phyloP scores from a whole-genome alignment of 2,797 vertebrate genomes.

The Discoglossus pictus region DNA sequence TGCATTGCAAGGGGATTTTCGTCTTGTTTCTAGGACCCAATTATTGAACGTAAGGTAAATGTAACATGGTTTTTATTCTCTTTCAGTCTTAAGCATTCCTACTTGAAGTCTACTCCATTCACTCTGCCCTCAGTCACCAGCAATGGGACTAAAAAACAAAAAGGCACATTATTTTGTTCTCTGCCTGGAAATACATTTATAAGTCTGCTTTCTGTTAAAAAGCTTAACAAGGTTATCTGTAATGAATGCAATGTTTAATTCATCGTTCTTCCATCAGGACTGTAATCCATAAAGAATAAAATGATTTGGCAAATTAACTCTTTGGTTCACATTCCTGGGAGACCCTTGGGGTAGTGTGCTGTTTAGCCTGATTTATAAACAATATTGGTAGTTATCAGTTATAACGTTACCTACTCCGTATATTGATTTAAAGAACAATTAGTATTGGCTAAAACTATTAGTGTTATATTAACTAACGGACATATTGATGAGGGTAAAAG shows the following conservation, averaged over 20 bases:
- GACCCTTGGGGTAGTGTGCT: no score
- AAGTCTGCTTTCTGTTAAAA: constrained; percentile 8
- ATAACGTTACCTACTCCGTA: no score
- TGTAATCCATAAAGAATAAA: background rate
- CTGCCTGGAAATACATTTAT: background rate
- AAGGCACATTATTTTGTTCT: background rate
- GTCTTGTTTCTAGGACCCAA: constrained; percentile 68
- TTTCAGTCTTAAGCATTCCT: constrained; percentile 55
- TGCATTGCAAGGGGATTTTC: constrained; percentile 64
- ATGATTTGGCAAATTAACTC: background rate
- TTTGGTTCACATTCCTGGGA: background rate
- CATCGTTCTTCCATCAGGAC: background rate
- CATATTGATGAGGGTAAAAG: no score
- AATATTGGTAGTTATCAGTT: no score
- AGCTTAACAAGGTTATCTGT: constrained; percentile 11
- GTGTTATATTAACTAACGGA: no score
- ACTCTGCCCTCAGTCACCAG: background rate
- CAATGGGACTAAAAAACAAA: constrained; percentile 25
- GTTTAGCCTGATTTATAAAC: no score
- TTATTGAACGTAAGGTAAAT: constrained; percentile 64
- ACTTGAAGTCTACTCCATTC: constrained; percentile 25
- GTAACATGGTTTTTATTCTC: constrained; percentile 61
- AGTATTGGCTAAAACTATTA: no score
- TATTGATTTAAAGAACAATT: no score
- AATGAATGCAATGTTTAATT: constrained; percentile 14